Percentiles rank a stretch among this genome's conserved stretches.
Conservation (phyloP, 2,888 invertebrate genomes). For the Hyppa rectilinea region DNA sequence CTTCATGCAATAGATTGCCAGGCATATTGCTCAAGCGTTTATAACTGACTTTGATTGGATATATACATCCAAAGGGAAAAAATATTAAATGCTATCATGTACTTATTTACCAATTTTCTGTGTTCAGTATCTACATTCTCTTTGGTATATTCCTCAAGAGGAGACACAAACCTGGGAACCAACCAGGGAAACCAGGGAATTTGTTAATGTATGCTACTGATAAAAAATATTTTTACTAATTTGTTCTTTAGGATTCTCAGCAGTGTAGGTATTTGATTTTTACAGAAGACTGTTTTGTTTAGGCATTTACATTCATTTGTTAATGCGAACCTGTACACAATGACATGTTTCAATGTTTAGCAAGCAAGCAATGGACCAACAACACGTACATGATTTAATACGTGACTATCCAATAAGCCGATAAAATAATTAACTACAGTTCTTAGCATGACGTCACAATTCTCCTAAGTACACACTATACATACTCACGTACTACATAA, state of each 20-base stretch:
- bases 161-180: not conserved
- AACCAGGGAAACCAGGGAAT: too few species aligned
- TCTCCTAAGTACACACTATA: slow-evolving; percentile 30
- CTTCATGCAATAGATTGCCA: not conserved
- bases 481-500: slow-evolving; percentile 28
- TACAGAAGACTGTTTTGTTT: not conserved
- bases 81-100: too few species aligned
- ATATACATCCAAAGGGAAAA: too few species aligned
- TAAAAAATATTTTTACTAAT: not conserved
- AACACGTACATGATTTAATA: slow-evolving; percentile 5
- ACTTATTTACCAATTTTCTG: too few species aligned
- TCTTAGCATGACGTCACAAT: slow-evolving; percentile 24
- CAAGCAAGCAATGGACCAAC: not conserved
- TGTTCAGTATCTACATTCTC: not conserved
- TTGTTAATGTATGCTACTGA: too few species aligned
- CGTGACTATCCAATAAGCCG: slow-evolving; percentile 23
- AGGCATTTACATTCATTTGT: not conserved
- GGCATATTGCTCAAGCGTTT: not conserved
- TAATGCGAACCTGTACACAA: not conserved
- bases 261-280: not conserved
- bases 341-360: not conserved
- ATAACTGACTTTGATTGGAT: not conserved
- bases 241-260: not conserved
- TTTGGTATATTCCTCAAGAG: not conserved
- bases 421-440: slow-evolving; percentile 38